These are phyloP conservation scores for Brachyhypopomus gauderio DNA, from an alignment of 2,113 vertebrate genomes.

Conservation along the genomic window DNA sequence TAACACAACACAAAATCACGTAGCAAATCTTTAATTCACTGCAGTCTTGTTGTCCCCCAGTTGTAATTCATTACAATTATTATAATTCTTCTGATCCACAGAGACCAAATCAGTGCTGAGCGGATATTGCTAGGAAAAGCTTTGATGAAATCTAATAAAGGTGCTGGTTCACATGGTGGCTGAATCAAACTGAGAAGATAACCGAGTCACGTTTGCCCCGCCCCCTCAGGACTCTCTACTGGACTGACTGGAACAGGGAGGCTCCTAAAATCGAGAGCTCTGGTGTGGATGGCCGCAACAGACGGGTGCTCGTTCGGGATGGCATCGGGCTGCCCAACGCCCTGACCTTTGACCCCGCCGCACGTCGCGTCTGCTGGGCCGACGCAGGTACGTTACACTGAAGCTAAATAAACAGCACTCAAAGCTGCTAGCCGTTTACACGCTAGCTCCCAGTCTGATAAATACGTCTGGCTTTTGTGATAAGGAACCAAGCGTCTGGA, in stretches of 20 bases:
- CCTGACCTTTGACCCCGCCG: constrained; percentile 83
- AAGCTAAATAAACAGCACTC: neutral
- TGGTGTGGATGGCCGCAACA: constrained; percentile 82
- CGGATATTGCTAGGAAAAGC: neutral
- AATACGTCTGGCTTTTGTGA: neutral
- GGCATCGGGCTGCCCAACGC: constrained; percentile 92
- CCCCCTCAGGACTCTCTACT: constrained; percentile 84
- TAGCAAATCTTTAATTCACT: no score
- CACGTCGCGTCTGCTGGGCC: constrained; percentile 90
- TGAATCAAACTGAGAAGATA: neutral
- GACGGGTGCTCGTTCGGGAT: constrained; percentile 86
- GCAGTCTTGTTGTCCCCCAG: no score
- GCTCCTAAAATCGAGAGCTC: constrained; percentile 93
- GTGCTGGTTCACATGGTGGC: no score
- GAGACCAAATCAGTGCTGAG: neutral
- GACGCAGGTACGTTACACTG: constrained; percentile 85
- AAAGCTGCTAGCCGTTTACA: neutral
- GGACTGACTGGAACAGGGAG: constrained; percentile 98
- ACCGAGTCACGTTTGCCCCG: neutral
- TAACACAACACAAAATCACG: no score
- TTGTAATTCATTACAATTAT: neutral
- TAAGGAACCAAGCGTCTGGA: constrained; percentile 94
- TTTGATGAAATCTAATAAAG: constrained; percentile 21
- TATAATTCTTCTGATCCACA: neutral
- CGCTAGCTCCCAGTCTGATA: neutral